Percentiles rank a stretch among this genome's conserved stretches.
phyloP scores from a whole-genome alignment of 2,113 vertebrate species.

The Elaphurus davidianus region DNA sequence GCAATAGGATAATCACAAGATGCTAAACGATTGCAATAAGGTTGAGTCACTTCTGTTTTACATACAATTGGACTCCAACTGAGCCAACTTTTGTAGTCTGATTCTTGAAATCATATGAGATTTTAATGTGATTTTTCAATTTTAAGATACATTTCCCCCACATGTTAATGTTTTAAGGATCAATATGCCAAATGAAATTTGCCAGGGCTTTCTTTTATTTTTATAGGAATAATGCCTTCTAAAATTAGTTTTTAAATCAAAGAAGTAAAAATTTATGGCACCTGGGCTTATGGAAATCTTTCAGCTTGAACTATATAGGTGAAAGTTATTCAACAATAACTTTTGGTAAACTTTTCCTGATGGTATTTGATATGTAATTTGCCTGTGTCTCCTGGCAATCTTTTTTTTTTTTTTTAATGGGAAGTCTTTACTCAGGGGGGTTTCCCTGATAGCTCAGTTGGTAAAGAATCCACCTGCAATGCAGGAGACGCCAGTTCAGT shows the following conservation, averaged over 20 bases:
- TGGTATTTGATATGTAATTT: neutral
- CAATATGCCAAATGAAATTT: conserved; percentile 36
- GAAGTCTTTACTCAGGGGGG: neutral
- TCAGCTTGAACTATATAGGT: neutral
- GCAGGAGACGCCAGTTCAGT: neutral
- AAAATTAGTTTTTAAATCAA: conserved; percentile 13
- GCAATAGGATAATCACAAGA: neutral
- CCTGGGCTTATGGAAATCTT: neutral
- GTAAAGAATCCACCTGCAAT: neutral
- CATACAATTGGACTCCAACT: neutral
- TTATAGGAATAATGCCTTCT: neutral
- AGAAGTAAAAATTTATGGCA: neutral
- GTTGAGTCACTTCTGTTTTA: neutral
- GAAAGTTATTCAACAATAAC: neutral
- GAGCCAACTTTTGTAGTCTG: neutral
- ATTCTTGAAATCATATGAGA: neutral
- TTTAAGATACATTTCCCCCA: neutral
- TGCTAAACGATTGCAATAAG: neutral
- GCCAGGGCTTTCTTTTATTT: neutral
- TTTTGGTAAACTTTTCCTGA: neutral
- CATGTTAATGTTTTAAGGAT: conserved; percentile 13
- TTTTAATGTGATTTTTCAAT: neutral
- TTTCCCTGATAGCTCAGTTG: neutral
- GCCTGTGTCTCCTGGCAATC: neutral
- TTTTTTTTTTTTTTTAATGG: neutral